Percentiles rank a stretch among this genome's conserved stretches.
Evolutionary conservation across 2,113 vertebrate genomes (phyloP).

Genomic region (Melanocharis versteri): DNA sequence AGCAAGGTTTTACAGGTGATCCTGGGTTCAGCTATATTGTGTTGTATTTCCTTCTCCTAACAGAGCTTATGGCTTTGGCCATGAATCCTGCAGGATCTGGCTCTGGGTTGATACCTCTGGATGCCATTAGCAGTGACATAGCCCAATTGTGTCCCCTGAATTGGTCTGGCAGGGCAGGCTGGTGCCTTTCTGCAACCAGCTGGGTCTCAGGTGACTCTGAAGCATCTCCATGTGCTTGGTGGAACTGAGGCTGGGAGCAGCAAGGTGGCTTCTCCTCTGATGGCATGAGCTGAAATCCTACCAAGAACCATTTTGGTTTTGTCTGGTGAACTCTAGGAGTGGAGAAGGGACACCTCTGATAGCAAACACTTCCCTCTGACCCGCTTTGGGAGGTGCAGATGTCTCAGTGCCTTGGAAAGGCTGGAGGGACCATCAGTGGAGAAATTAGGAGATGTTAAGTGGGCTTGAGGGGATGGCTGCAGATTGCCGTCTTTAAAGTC

Average conservation of each 20-base stretch:
- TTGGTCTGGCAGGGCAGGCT: not conserved
- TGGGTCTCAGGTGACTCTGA: not conserved
- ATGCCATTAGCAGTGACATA: not conserved
- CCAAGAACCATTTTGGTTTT: not conserved
- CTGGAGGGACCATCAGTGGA: not conserved
- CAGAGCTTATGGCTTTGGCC: not conserved
- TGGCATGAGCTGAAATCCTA: not conserved
- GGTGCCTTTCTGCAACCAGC: not conserved
- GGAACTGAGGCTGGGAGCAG: not conserved
- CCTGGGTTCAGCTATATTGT: not conserved
- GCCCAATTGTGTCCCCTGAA: not conserved
- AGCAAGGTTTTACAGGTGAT: not conserved
- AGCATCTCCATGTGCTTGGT: not conserved
- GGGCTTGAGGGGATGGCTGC: not conserved
- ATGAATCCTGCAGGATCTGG: not conserved
- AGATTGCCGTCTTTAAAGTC: not conserved
- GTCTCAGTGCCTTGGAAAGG: not conserved
- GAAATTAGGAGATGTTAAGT: not conserved
- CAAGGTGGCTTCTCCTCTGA: not conserved
- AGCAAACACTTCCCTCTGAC: not conserved
- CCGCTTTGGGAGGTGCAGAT: not conserved
- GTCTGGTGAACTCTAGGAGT: not conserved
- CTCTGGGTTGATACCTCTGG: rapidly evolving
- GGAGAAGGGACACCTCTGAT: not conserved
- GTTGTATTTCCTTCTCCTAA: not conserved